Base-by-base conservation (phyloP, 2,113 vertebrate species). In the Pygoscelis antarcticus region DNA sequence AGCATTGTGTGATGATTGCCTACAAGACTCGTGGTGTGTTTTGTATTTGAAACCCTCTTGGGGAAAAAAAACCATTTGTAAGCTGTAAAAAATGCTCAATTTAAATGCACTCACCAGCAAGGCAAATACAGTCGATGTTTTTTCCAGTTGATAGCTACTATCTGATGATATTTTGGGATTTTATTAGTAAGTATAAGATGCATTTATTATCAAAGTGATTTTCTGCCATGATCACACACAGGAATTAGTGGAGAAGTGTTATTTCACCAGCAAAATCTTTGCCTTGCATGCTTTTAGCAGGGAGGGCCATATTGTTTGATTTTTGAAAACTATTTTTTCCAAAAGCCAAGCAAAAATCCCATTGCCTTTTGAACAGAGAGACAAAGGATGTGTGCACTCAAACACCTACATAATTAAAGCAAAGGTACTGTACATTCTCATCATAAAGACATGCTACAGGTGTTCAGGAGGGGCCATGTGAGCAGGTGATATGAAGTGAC, bases 381-480 rank as follows among this genome's bases (percentile, higher is more conserved):
- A 42, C 21, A 69, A 58, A 11, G 32, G 21, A 51, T 18, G 10
- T 1, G 0, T 55, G 78, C n/a, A 6, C 16, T 80, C 46, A 38
- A 78, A 54, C 25, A 51, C 6, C 10, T 62, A n/a, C 7, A 46
- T 47, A 85, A 60, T 49, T 49, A 52, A 83, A 87, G 51, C 34
- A 66, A 82, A 87, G 11, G 12, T 52, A 19, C 23, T 36, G 16
- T 19, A 52, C 10, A 5, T 66, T 38, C 22, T 66, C 16, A 32
- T 55, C 0, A 0, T 42, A 42, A 84, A 49, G 76, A 74, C 11
- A 22, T 1, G 8, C 17, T 62, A 3, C 0, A 1, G 5, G 8
- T 16, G 10, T 47, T 84, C 54, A 49, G 38, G 38, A 81, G 22
- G 29, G 8, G 13, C 29, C 23, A 6, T 11, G 42, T 16, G 40